Evolutionary conservation across 2,888 invertebrate genomes (phyloP), one percentile per base, ranked within the genome.

Genomic region (Platycheirus rosarum): DNA sequence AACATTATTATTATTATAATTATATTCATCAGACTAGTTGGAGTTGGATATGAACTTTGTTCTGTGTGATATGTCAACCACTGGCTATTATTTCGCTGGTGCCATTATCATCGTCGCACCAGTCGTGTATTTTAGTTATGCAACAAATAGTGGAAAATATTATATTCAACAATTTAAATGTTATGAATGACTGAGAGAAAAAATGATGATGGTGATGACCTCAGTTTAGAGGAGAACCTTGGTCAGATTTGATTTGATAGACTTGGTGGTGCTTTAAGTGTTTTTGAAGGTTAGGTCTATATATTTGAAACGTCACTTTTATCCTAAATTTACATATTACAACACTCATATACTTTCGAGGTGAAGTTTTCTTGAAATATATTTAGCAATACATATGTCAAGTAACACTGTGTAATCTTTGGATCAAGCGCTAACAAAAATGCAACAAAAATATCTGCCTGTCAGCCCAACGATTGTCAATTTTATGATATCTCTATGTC

Each of bases 171-270:
- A 76, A 70, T 77, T 82, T 68, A 68, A 73, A 66, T 57, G 55
- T 73, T 73, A 71, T 63, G 55, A 63, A 66, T 68, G 68, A 71
- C 71, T 73, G 71, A 66, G 66, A 48, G 62, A 40, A 55, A 37
- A 63, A 16, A 63, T 76, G 55, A 55, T 53, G 4, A 55, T 57
- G 40, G 23, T 57, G 57, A 57, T 57, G 80, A 71, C 77, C 70
- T 70, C 62, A 44, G 66, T 32, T 16, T 32, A 37, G n/a, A n/a
- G 11, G 16, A 42, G 44, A 42, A 55, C 29, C 29, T 23, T 42
- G 55, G 8, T 57, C 42, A 49, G 13, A 16, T 63, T 57, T 60
- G 49, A 46, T 62, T 20, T 60, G 14, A 35, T 63, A 37, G 5
- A 37, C 8, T 55, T 8, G 20, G 5, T 8, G 7, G 7, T 53